phyloP scores from a whole-genome alignment of 2,888 invertebrate genomes.

The Sphecodes monilicornis region DNA sequence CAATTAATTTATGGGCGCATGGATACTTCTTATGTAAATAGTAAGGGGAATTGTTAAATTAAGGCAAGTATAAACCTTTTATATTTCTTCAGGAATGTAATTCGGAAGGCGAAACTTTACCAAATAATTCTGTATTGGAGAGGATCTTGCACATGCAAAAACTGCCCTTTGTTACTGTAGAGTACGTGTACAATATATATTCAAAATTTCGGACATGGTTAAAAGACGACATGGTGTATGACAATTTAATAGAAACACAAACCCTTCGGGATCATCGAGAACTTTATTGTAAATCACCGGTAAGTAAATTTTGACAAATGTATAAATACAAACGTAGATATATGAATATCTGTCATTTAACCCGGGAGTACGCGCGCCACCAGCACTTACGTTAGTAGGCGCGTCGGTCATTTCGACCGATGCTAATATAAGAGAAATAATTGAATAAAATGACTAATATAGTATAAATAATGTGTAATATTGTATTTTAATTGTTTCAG shows the following conservation, averaged over 20 bases:
- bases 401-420: no score
- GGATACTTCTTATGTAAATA: neutral
- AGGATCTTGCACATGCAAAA: constrained; percentile 87
- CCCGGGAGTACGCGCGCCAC: no score
- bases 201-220: constrained; percentile 69
- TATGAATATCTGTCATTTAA: neutral
- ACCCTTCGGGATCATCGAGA: neutral
- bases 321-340: neutral
- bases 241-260: constrained; percentile 61
- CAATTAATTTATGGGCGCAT: neutral
- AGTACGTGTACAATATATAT: constrained; percentile 81
- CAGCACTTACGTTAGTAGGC: no score
- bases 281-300: constrained; percentile 29
- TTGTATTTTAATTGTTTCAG: no score
- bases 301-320: constrained; percentile 30
- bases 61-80: neutral
- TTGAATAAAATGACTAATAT: no score
- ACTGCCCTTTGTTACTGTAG: constrained; percentile 79
- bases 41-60: neutral
- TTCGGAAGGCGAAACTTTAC: constrained; percentile 71
- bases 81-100: constrained; percentile 55
- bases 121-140: constrained; percentile 87
- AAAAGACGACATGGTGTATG: constrained; percentile 76
- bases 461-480: no score
- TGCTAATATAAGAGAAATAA: no score